Evolutionary conservation across 2,797 vertebrate species (phyloP), one percentile per base, ranked within the genome.

Genomic region (Morelia viridis): DNA sequence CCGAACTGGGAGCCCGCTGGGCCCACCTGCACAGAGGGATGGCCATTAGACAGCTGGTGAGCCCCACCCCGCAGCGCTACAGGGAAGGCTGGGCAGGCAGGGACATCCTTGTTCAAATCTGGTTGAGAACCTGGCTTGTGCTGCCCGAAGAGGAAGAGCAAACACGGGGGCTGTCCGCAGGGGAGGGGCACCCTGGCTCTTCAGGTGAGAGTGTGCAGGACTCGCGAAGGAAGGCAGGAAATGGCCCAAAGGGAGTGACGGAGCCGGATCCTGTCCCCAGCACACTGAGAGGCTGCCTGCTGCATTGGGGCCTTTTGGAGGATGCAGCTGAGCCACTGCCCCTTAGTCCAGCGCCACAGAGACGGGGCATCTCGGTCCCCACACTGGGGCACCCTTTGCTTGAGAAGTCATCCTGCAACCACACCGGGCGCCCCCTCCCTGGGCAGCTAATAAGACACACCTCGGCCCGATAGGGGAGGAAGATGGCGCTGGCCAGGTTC

Each of bases 1-100:
- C 99, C 99, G 71, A 99, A 99, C 98, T 99, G 99, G 88, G 99
- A 99, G 94, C 99, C 99, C 0, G 99, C 99, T 0, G 99, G 99
- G 94, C 99, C 99, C 94, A 99, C 99, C 99, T 99, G 97, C 89
- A 22, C 80, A 31, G 93, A 7, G 15, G 19, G 19, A 11, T 15
- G 5, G 0, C 15, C 26, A 5, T 56, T 24, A 31, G n/a, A 35
- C 2, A 87, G 57, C n/a, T 11, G 57, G 50, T 61, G 41, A 41
- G 26, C 76, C 3, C 1, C 46, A 22, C 22, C 46, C 41, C 41
- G 1, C 19, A 5, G 19, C 61, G 13, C 35, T 13, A 10, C 26
- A 50, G 4, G 13, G 35, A 56, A 61, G 17, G 35, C 56, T 17
- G 3, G 5, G 28, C 22, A 26, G 80, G 12, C 28, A 8, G 31